Base-by-base conservation (phyloP, 2,888 invertebrate species). In the Fabriciana adippe region DNA sequence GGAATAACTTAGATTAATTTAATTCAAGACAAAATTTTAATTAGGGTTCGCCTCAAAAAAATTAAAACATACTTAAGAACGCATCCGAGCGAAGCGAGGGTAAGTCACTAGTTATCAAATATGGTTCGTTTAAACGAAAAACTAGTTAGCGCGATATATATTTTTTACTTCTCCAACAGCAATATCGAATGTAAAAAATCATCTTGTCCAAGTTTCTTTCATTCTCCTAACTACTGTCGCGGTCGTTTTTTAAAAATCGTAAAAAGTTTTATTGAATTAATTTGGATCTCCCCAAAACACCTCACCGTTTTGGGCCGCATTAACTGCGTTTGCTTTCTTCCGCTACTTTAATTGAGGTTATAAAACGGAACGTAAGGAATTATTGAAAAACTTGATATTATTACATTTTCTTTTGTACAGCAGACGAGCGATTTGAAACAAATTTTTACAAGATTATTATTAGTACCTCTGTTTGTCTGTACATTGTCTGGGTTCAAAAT, bases 351-450 rank as follows among this genome's bases (percentile, higher is more conserved):
- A 87, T 84, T 84, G 83, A 74, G 82, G 81, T 81, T 81, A 79
- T 83, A 73, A 77, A 81, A 79, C 81, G 82, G 82, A 80, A 78
- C 79, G 76, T 72, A 74, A 79, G 81, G 80, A 84, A 85, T 86
- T 86, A 88, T 88, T 87, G 87, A 87, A 87, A 88, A 86, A 86
- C 83, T 86, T 85, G 66, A 77, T 77, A 76, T 81, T 80, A 79
- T 78, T 79, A 75, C 77, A 67, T 69, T 73, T 70, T 67, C 71
- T 62, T 75, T 68, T 71, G n/a, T 68, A 51, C 18, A 53, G 56
- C 73, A 82, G 68, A 81, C 84, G 73, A 51, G 79, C 78, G 76
- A 72, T 56, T 18, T 48, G 11, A n/a, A 47, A 45, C 41, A n/a
- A 21, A 47, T 5, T 60, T 21, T 47, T 0, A 21, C 48, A n/a